These are phyloP conservation scores for Apodemia hepburni DNA, from an alignment of 2,888 invertebrate genomes.

Conservation along the genomic window DNA sequence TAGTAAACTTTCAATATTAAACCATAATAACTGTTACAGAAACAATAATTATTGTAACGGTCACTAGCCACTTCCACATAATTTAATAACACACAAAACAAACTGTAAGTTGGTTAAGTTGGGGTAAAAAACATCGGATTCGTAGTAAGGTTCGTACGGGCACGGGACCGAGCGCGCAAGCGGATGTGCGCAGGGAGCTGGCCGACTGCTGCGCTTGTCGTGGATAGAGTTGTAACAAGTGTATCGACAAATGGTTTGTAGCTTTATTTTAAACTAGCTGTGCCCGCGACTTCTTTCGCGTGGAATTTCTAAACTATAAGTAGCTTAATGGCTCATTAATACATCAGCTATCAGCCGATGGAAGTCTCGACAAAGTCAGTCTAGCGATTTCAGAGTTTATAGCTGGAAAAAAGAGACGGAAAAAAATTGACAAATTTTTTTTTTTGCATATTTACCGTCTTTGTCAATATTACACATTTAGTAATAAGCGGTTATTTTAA, in stretches of 20 bases:
- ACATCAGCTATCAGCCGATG: no score
- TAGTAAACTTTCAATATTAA: not conserved
- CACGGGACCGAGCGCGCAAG: constrained; percentile 67
- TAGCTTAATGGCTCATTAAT: no score
- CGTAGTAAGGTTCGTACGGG: constrained; percentile 37
- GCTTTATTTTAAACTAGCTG: not conserved
- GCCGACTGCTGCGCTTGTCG: constrained; percentile 58
- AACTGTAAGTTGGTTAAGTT: not conserved
- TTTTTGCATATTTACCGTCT: no score
- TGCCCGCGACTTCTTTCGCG: no score
- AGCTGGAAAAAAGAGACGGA: no score
- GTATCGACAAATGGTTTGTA: not conserved
- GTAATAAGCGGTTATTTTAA: no score
- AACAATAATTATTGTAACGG: constrained; percentile 22
- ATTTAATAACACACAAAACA: constrained; percentile 15
- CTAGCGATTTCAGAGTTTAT: no score
- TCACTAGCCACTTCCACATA: constrained; percentile 21
- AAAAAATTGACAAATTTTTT: no score
- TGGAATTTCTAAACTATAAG: no score
- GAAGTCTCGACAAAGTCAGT: no score
- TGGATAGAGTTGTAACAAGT: constrained; percentile 36
- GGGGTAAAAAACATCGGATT: not conserved
- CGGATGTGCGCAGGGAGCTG: constrained; percentile 73
- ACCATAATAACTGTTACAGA: constrained; percentile 11
- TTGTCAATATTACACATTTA: no score